These are phyloP conservation scores for Chymomyza amoena DNA, from an alignment of 2,888 invertebrate genomes.

Conservation along the genomic window DNA sequence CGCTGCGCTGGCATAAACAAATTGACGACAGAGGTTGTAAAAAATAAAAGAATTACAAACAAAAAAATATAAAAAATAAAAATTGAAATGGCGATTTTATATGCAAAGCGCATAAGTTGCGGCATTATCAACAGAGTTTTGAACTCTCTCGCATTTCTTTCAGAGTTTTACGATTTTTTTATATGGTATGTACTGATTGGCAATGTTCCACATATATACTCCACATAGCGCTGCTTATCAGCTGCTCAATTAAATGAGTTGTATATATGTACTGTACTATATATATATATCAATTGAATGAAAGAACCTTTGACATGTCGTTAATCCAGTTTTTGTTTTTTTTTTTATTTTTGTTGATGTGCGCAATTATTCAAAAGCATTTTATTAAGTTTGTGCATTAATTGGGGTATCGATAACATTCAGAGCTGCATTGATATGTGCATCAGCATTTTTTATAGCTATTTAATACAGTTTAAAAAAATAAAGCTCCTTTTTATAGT, in stretches of 20 bases:
- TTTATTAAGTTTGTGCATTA: not conserved
- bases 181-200: not conserved
- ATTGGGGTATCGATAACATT: not conserved
- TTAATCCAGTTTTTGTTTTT: not conserved
- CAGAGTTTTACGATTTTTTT: not conserved
- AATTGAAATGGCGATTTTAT: constrained; percentile 24
- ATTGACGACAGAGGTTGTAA: not conserved
- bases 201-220: not conserved
- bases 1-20: constrained; percentile 3
- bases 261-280: no score
- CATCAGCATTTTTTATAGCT: not conserved
- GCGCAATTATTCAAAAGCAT: not conserved
- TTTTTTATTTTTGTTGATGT: no score
- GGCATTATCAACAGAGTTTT: constrained; percentile 54
- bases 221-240: not conserved
- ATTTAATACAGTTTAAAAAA: not conserved
- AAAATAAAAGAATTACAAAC: not conserved
- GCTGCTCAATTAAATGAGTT: not conserved
- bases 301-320: not conserved
- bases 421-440: not conserved
- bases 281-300: not conserved
- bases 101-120: constrained; percentile 41
- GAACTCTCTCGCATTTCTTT: not conserved
- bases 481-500: no score
- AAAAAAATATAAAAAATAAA: constrained; percentile 7